phyloP scores from a whole-genome alignment of 37 sponge, comb jelly and placozoan genomes.

The Crambe crambe region DNA sequence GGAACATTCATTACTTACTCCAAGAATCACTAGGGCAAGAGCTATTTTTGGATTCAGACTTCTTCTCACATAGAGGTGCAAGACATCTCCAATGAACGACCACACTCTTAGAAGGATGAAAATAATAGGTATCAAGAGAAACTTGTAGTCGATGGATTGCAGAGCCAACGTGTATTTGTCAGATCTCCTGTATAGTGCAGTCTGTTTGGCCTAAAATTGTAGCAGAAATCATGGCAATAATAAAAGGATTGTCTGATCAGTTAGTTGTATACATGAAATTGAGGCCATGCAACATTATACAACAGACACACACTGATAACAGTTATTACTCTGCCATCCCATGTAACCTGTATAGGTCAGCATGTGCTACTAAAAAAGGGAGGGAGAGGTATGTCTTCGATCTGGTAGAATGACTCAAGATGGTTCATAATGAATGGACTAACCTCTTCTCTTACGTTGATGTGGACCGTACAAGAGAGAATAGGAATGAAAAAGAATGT shows the following conservation, averaged over 20 bases:
- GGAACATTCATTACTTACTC: conserved; percentile 10
- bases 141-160: conserved; percentile 56
- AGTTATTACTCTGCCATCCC: too few species aligned
- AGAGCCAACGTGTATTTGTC: conserved; percentile 2
- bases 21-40: conserved; percentile 1
- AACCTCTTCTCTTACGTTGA: conserved; percentile 43
- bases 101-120: conserved; percentile 72
- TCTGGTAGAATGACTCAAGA: too few species aligned
- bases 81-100: conserved; percentile 33
- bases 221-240: too few species aligned
- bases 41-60: neutral
- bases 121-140: conserved; percentile 58
- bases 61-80: neutral
- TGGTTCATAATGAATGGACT: too few species aligned
- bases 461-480: conserved; percentile 25
- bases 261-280: too few species aligned
- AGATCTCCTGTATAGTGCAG: conserved; percentile 4
- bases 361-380: too few species aligned
- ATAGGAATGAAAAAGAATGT: conserved; percentile 41
- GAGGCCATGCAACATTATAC: too few species aligned
- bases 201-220: conserved; percentile 10
- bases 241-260: too few species aligned
- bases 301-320: too few species aligned
- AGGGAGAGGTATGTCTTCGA: too few species aligned
- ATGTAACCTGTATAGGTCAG: too few species aligned